A percentile compares a stretch with the other conserved stretches of the same genome.
phyloP scores from a whole-genome alignment of 2,797 vertebrate genomes.

The Coilia nasus region DNA sequence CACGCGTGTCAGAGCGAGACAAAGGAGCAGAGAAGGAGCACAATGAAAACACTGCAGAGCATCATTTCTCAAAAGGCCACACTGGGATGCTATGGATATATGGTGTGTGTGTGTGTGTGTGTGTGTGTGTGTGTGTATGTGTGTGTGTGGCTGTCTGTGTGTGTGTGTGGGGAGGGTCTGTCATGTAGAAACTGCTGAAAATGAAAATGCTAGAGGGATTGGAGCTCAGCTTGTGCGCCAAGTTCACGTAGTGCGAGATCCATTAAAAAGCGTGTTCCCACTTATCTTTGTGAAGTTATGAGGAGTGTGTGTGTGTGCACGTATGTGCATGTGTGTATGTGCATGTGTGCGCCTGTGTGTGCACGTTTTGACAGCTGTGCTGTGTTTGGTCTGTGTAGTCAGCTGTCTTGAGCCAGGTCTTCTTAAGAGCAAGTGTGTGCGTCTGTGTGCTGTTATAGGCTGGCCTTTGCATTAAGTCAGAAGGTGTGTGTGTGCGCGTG shows the following conservation, averaged over 20 bases:
- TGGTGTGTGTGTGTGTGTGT: neutral
- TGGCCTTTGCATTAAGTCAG: neutral
- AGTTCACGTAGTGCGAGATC: neutral
- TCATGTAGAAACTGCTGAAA: constrained; percentile 6
- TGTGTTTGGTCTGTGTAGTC: neutral
- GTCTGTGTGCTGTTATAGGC: neutral
- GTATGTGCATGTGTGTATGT: neutral
- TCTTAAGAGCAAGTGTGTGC: neutral
- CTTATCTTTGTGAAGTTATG: neutral
- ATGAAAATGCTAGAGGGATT: neutral
- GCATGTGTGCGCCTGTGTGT: neutral
- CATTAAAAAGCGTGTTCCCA: neutral
- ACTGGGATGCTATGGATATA: neutral
- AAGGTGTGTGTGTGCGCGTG: neutral
- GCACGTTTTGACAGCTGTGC: neutral
- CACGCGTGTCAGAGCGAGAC: neutral
- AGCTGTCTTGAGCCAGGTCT: neutral
- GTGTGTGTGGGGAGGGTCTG: neutral
- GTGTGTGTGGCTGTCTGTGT: neutral
- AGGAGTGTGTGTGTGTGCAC: neutral
- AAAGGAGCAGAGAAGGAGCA: neutral
- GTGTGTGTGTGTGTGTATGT: too few relatives aligned
- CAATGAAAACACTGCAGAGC: constrained; percentile 6
- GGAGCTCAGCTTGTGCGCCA: neutral
- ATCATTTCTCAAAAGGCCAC: constrained; percentile 21